Evolutionary conservation across 2,888 invertebrate species (phyloP), one percentile per base, ranked within the genome.

Genomic region (Dicroscelio sp.): DNA sequence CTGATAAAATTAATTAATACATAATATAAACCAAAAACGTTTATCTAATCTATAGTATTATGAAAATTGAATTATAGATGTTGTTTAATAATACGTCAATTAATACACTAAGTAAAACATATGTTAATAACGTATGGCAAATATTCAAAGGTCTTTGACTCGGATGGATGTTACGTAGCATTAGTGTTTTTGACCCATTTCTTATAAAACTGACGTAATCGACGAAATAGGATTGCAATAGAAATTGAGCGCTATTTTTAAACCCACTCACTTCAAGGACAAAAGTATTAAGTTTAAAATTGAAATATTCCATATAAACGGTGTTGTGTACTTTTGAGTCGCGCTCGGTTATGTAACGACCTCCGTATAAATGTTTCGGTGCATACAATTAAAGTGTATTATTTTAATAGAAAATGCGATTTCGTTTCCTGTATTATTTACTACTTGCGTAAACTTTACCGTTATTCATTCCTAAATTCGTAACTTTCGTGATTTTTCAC

Each of bases 171-270:
- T 55, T 43, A 43, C 14, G 14, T 43, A 12, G 8, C 14, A 5
- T 55, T 17, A 17, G 33, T 58, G 35, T 31, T 33, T 58, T 75
- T 75, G 75, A n/a, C 58, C 75, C 27, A 75, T 75, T 75, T 75
- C 43, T 38, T 67, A 67, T 38, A 48, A 48, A 27, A 25, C 48
- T 71, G 43, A 33, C 30, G 30, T 27, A 71, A 71, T 48, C n/a
- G n/a, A n/a, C n/a, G n/a, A n/a, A n/a, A n/a, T n/a, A n/a, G n/a
- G n/a, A n/a, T n/a, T 25, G 55, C 23, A 10, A 43, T 23, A 55
- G 17, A 65, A 79, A 65, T 65, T 60, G 65, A 65, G 33, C 48
- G 52, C 27, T 80, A 80, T 80, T 80, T 80, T 80, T 67, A 80
- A 52, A 33, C 4, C 48, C 43, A 65, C 48, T 79, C n/a, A 48